Percentiles rank a stretch among this genome's conserved stretches.
Evolutionary conservation across 2,113 vertebrate species (phyloP).

Genomic region (Platanista minor): DNA sequence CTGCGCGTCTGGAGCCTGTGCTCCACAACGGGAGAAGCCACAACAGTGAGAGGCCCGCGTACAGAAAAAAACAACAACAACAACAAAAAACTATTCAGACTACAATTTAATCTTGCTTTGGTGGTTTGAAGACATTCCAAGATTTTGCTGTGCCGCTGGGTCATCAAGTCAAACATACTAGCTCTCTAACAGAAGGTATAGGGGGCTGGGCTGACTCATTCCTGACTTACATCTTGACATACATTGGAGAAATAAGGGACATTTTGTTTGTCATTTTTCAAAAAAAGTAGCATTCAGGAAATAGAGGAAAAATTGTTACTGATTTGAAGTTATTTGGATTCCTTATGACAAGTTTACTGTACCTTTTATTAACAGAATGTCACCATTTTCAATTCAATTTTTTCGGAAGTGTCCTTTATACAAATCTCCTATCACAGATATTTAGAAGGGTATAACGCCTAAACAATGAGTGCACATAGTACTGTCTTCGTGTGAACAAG

Average conservation of each 20-base stretch:
- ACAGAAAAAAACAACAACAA: too few species aligned
- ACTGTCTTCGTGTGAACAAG: background rate
- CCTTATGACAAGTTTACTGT: background rate
- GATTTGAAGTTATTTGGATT: background rate
- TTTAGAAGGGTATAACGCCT: background rate
- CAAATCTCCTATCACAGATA: background rate
- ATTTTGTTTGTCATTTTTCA: background rate
- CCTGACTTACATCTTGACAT: background rate
- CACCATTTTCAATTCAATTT: background rate
- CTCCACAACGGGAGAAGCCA: too few species aligned
- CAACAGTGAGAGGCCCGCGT: too few species aligned
- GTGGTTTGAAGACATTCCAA: background rate
- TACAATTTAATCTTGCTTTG: background rate
- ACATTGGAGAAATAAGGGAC: background rate
- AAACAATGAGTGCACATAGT: background rate
- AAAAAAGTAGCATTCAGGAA: background rate
- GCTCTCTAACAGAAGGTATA: fast-evolving
- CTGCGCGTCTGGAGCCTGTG: too few species aligned
- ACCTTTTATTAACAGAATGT: background rate
- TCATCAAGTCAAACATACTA: background rate
- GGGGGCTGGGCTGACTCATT: background rate
- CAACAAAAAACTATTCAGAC: background rate
- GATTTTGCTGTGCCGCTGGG: background rate
- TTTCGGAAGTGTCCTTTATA: background rate
- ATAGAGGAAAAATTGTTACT: background rate